Evolutionary conservation across 2,888 invertebrate species (phyloP), one percentile per base, ranked within the genome.

Genomic region (Beris chalybata): DNA sequence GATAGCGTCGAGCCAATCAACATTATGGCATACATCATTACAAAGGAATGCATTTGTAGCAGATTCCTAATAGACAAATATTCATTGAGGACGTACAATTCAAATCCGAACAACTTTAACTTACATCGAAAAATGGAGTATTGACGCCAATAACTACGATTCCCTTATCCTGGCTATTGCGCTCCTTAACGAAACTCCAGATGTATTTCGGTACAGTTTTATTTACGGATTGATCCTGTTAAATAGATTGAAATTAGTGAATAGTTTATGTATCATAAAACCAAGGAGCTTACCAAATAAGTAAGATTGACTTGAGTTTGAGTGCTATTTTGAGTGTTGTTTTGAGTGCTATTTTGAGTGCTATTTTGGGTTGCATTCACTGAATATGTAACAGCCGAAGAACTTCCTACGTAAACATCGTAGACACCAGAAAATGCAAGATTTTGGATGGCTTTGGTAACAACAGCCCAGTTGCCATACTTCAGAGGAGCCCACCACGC

Each of bases 401-500:
- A 63, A 13, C 52, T 63, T 12, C 63, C 63, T 32, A 43, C 63
- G 22, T 53, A 63, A 0, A 63, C 63, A 9, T 63, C 63, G 22
- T 50, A 50, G 4, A 15, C 9, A 22, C 22, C 11, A 31, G 32
- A 15, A 12, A 29, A 12, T 15, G 48, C 30, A 30, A 32, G 11
- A 12, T 50, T 44, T 4, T 13, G 15, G 12, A 59, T 59, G 7
- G 48, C 50, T 1, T 59, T 3, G 32, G 47, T 50, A 31, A 59
- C 50, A 7, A n/a, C 9, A 4, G 31, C 50, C 59, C 59, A 59
- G 22, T 59, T 59, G 15, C 59, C 59, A n/a, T 9, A 48, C 13
- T 30, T 45, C 9, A 59, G 44, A 29, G 48, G 31, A 15, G 5
- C 12, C 59, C 59, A 59, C 59, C 59, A 59, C 7, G 59, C n/a